These are phyloP conservation scores for Temnothorax ravouxi DNA, from an alignment of 2,888 invertebrate species.

Conservation along the genomic window DNA sequence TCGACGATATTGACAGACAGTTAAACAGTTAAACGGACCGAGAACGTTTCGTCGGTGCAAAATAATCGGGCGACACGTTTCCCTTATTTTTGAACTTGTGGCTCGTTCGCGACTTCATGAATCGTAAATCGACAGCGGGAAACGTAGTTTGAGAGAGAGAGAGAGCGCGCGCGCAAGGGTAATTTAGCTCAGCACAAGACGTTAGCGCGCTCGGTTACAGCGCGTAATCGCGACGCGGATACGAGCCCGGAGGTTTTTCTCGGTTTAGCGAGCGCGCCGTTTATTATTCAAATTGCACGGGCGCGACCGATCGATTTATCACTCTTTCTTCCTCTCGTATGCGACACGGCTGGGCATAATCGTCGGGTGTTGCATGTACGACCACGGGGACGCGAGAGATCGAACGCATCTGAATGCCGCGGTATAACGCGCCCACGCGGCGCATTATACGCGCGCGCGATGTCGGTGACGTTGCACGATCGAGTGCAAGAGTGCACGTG, in stretches of 20 bases:
- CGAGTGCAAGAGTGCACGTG: constrained; percentile 15
- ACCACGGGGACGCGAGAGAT: constrained; percentile 22
- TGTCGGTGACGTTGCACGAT: constrained; percentile 25
- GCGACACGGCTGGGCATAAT: constrained; percentile 41
- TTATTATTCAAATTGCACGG: constrained; percentile 41
- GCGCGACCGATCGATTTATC: constrained; percentile 46
- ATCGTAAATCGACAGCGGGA: constrained; percentile 24
- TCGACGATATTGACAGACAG: not conserved
- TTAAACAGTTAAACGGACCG: not conserved
- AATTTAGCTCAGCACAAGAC: constrained; percentile 27
- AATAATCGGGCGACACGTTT: constrained; percentile 28
- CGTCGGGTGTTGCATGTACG: constrained; percentile 18
- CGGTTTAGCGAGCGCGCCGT: constrained; percentile 35
- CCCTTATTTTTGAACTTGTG: not conserved
- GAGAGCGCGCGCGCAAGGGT: constrained; percentile 11
- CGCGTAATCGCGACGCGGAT: constrained; percentile 42
- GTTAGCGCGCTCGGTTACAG: not conserved
- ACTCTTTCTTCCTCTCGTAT: constrained; percentile 13
- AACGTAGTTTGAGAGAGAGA: not conserved
- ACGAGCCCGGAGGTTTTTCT: constrained; percentile 28
- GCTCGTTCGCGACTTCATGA: constrained; percentile 26
- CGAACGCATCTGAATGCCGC: constrained; percentile 52
- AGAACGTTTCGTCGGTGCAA: not conserved
- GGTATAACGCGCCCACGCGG: constrained; percentile 29
- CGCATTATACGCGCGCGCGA: constrained; percentile 24